Percentiles rank a stretch among this genome's conserved stretches.
phyloP scores from a whole-genome alignment of 2,113 vertebrate genomes.

The Parus major region DNA sequence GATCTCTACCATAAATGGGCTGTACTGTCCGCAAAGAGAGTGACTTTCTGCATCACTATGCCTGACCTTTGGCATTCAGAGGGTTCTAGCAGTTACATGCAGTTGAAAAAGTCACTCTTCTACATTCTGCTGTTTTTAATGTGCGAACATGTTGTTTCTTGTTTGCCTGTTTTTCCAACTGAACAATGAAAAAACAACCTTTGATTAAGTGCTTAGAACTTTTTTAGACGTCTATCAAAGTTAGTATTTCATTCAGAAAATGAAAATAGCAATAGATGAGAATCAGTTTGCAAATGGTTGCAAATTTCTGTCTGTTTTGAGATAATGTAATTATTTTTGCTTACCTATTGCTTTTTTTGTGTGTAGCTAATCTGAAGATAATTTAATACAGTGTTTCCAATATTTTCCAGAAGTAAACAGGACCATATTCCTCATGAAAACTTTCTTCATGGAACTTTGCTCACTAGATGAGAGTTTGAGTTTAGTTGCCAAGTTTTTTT shows the following conservation, averaged over 20 bases:
- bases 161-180: not conserved
- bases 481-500: not conserved
- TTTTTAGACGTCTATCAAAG: not conserved
- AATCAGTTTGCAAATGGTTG: not conserved
- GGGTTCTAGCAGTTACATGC: not conserved
- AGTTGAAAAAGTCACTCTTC: not conserved
- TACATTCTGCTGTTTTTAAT: not conserved
- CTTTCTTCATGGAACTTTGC: not conserved
- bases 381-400: not conserved
- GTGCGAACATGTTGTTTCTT: not conserved
- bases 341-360: not conserved
- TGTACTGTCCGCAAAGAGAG: not conserved
- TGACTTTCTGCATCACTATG: not conserved
- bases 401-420: not conserved
- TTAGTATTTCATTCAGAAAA: not conserved
- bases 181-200: not conserved
- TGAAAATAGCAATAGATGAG: not conserved
- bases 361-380: not conserved
- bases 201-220: not conserved
- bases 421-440: not conserved
- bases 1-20: not conserved
- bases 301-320: not conserved
- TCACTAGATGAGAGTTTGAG: not conserved
- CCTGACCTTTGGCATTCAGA: not conserved
- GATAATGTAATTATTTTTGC: not conserved